A percentile compares a stretch with the other conserved stretches of the same genome.
Conservation (phyloP, 2,797 vertebrate genomes). For the Pseudotriccus pelzelni region DNA sequence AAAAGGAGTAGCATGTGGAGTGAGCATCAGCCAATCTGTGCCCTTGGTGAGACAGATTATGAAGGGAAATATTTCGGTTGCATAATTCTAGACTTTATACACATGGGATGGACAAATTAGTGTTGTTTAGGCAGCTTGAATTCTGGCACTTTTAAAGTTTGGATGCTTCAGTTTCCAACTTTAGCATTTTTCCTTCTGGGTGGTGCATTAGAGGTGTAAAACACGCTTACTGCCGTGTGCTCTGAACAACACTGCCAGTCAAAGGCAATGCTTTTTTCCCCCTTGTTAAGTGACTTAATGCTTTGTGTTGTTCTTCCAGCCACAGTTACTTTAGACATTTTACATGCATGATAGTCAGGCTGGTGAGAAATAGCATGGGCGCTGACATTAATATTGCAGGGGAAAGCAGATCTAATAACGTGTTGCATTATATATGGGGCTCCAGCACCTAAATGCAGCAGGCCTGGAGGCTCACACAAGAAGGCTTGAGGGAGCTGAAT, state of each 20-base stretch:
- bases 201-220: background rate
- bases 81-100: background rate
- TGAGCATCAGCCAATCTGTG: background rate
- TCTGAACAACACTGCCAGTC: background rate
- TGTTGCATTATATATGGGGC: background rate
- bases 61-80: background rate
- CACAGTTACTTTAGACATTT: background rate
- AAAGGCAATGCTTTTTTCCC: background rate
- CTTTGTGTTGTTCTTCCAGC: background rate
- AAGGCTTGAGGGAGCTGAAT: background rate
- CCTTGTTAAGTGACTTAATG: background rate
- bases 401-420: conserved; percentile 5
- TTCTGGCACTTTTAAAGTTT: background rate
- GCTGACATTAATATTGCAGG: conserved; percentile 18
- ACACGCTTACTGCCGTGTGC: background rate
- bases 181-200: background rate
- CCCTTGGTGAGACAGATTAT: background rate
- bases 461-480: background rate
- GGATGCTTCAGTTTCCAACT: background rate
- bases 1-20: background rate
- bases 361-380: conserved; percentile 1
- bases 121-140: background rate
- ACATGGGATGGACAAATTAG: background rate
- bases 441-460: background rate
- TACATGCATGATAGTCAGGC: background rate